A percentile compares a stretch with the other conserved stretches of the same genome.
Evolutionary conservation across 2,797 vertebrate genomes (phyloP).

Genomic region (Scleropages formosus): DNA sequence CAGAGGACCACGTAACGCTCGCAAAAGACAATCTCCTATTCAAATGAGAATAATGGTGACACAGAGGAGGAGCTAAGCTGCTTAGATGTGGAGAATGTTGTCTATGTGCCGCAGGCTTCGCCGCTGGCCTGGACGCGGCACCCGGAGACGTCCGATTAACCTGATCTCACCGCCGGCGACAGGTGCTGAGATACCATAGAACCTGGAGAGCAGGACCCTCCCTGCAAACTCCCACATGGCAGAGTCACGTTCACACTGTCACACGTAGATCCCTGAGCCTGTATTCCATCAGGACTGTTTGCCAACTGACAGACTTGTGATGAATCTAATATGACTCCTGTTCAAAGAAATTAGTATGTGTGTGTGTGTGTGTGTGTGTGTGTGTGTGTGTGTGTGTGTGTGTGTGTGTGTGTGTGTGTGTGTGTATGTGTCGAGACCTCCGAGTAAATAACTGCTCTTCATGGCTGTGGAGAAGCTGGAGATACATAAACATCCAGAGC

Average conservation of each 20-base stretch:
- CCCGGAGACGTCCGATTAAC: conserved; percentile 25
- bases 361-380: not conserved
- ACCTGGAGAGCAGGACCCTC: not conserved
- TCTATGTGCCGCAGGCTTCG: conserved; percentile 28
- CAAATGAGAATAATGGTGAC: conserved; percentile 34
- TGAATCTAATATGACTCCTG: no score
- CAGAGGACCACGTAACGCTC: conserved; percentile 23
- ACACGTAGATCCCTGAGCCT: no score
- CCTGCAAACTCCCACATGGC: not conserved
- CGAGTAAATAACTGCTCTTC: no score
- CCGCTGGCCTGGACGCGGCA: conserved; percentile 24
- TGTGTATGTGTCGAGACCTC: no score
- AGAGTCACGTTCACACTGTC: no score
- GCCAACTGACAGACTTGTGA: no score
- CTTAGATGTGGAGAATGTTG: conserved; percentile 30
- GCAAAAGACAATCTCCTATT: conserved; percentile 28
- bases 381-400: not conserved
- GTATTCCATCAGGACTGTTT: no score
- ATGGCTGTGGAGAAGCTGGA: no score
- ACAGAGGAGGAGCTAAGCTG: conserved; percentile 27
- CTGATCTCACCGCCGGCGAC: conserved; percentile 17
- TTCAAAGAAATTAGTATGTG: not conserved
- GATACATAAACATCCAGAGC: no score
- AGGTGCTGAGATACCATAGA: no score
- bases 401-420: not conserved